phyloP scores from a whole-genome alignment of 2,797 vertebrate genomes.

The Rhabdophis nuchalis region DNA sequence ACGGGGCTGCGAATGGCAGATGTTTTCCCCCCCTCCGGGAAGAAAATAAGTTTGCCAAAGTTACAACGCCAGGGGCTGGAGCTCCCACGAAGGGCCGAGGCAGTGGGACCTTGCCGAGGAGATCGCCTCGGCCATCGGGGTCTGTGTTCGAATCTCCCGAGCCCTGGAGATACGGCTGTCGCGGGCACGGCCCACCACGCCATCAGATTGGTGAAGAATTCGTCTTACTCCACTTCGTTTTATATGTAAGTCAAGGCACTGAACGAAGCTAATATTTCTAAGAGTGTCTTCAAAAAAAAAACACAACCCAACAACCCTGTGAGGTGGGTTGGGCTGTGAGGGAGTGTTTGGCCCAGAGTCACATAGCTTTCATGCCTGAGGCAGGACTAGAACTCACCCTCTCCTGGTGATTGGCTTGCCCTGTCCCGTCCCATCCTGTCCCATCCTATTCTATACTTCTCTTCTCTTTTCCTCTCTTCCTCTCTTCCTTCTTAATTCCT shows the following conservation, averaged over 20 bases:
- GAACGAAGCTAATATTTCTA: background rate
- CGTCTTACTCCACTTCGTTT: background rate
- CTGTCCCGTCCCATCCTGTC: no score
- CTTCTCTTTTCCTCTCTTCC: no score
- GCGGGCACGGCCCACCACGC: background rate
- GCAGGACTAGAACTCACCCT: no score
- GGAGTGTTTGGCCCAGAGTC: background rate
- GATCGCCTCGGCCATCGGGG: no score
- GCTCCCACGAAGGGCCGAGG: rapidly evolving
- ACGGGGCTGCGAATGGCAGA: background rate
- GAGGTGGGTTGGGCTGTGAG: background rate
- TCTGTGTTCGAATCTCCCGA: background rate
- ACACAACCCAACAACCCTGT: background rate
- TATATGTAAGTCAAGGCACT: background rate
- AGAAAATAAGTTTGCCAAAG: rapidly evolving
- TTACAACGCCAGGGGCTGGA: rapidly evolving
- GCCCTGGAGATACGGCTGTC: background rate
- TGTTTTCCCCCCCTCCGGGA: rapidly evolving
- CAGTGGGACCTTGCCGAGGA: rapidly evolving
- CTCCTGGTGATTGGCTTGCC: no score
- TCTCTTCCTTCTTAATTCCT: no score
- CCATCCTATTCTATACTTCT: no score
- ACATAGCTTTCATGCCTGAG: background rate
- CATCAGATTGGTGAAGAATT: background rate
- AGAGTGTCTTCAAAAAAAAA: background rate